Evolutionary conservation across 2,113 vertebrate species (phyloP).

Genomic region (Equus quagga): DNA sequence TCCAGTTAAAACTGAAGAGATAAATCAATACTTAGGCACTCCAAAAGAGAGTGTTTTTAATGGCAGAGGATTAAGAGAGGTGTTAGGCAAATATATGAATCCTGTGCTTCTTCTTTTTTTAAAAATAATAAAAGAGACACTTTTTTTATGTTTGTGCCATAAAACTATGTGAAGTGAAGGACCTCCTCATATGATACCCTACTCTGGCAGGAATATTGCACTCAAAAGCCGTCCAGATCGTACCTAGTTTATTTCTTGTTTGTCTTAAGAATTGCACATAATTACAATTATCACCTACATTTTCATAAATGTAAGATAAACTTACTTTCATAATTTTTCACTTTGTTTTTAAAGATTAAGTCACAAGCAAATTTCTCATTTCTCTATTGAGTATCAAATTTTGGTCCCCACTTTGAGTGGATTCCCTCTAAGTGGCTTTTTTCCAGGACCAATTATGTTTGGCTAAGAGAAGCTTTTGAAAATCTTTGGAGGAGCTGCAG

Average conservation of each 20-base stretch:
- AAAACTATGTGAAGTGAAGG: not conserved
- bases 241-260: not conserved
- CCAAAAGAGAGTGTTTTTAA: conserved; percentile 10
- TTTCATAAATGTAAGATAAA: not conserved
- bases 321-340: not conserved
- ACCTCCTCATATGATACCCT: not conserved
- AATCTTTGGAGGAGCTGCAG: not conserved
- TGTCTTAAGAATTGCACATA: conserved; percentile 3
- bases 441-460: not conserved
- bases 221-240: not conserved
- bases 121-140: not conserved
- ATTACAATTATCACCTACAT: not conserved
- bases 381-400: not conserved
- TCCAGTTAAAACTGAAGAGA: not conserved
- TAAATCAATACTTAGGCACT: not conserved
- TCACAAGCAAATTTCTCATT: not conserved
- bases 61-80: conserved; percentile 17
- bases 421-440: not conserved
- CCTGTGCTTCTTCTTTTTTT: not conserved
- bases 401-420: not conserved
- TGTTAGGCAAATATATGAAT: not conserved
- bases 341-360: conserved; percentile 51
- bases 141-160: not conserved
- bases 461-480: not conserved
- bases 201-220: not conserved